phyloP scores from a whole-genome alignment of 92 coral and sea anemone species.

The Parazoanthus swiftii region DNA sequence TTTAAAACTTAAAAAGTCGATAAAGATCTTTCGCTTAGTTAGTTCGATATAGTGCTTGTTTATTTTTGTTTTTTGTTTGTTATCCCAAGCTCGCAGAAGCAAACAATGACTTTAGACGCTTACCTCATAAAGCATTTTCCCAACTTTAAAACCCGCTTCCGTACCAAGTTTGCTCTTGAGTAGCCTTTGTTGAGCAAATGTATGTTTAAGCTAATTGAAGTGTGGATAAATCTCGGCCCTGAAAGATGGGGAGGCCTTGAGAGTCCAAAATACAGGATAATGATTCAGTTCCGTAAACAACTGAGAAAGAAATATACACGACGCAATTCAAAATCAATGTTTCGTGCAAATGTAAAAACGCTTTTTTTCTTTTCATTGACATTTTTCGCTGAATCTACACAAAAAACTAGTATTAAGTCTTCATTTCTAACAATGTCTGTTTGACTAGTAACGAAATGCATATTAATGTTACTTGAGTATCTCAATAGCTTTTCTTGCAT shows the following conservation, averaged over 20 bases:
- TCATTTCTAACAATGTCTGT: not conserved
- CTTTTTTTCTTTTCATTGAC: not conserved
- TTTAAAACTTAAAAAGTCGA: not conserved
- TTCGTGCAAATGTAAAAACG: not conserved
- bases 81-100: conserved; percentile 16
- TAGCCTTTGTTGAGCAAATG: not conserved
- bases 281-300: not conserved
- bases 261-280: not conserved
- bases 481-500: not conserved
- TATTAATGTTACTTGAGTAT: too few species aligned
- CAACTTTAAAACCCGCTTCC: not conserved
- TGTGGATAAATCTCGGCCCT: not conserved
- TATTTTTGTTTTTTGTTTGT: conserved; percentile 26
- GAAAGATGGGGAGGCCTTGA: not conserved
- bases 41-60: not conserved
- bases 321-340: not conserved
- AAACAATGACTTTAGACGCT: not conserved
- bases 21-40: not conserved
- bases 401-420: too few species aligned
- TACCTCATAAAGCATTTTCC: not conserved
- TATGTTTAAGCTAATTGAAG: not conserved
- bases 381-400: not conserved
- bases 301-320: not conserved
- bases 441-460: not conserved
- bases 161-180: not conserved